Evolutionary conservation across 2,797 vertebrate species (phyloP).

Genomic region (Jordanella pulchra): DNA sequence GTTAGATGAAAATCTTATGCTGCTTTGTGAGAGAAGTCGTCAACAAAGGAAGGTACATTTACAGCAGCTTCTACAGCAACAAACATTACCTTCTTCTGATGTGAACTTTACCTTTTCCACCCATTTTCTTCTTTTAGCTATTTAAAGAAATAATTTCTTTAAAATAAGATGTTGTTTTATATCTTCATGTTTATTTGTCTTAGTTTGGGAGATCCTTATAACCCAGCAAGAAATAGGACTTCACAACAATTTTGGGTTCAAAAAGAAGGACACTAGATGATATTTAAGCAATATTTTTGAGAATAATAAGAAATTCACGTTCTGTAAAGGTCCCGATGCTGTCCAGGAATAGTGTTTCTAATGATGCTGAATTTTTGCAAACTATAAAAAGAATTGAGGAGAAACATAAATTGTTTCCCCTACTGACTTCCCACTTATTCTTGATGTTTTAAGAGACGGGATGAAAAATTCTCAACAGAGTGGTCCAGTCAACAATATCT

Average conservation of each 20-base stretch:
- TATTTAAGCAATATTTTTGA: background rate
- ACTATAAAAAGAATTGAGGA: background rate
- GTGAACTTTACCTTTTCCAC: background rate
- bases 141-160: background rate
- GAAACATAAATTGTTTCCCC: background rate
- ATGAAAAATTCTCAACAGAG: background rate
- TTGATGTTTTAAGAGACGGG: background rate
- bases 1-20: conserved; percentile 22
- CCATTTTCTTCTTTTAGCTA: background rate
- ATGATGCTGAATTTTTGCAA: background rate
- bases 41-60: conserved; percentile 7
- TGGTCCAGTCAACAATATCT: background rate
- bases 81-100: conserved; percentile 14
- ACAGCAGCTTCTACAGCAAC: conserved; percentile 35
- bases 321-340: background rate
- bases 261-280: too few species aligned
- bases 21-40: conserved; percentile 22
- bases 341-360: background rate
- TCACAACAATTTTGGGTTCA: background rate
- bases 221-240: background rate
- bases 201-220: background rate
- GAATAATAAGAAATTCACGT: background rate
- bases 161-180: too few species aligned
- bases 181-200: background rate
- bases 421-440: background rate